Base-by-base conservation (phyloP, 2,888 invertebrate genomes). In the Oithona nana region DNA sequence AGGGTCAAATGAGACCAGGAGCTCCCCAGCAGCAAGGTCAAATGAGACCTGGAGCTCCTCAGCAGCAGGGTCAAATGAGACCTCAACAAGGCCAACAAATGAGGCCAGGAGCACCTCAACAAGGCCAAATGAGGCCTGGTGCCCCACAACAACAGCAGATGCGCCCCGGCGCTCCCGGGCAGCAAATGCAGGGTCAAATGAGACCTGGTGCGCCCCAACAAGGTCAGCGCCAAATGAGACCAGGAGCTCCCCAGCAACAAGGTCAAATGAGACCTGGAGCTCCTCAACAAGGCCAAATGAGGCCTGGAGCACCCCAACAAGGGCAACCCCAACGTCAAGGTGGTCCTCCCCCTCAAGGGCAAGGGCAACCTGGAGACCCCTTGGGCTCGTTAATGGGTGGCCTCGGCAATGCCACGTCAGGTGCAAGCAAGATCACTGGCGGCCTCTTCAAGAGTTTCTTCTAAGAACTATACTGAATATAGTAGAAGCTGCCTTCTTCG, bases 381-480 rank as follows among this genome's bases (percentile, higher is more conserved):
- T 39, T 39, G 39, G 59, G 59, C 24, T 50, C 48, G 16, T 50
- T 50, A 1, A 59, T 59, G 50, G 48, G 24, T 24, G 59, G 50
- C 28, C 26, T 59, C 56, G 62, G 56, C 24, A 39, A 55, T 11
- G 48, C 54, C 11, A 20, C 61, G 26, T 57, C 48, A 29, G 64
- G 61, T 6, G 58, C 62, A 4, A 57, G 58, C 1, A 24, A 31
- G 11, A 58, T 59, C 3, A 59, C 64, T 20, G 65, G 65, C 60
- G 67, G 69, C 57, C 69, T 69, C 65, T 66, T 69, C 51, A 69
- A 69, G 64, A 69, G 68, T 55, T 67, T 69, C 57, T 69, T 69
- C 65, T 69, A 69, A 66, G 50, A n/a, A 39, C 20, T 55, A n/a
- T n/a, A n/a, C n/a, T n/a, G n/a, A n/a, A n/a, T n/a, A 39, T 16